Percentiles rank a stretch among this genome's conserved stretches.
phyloP scores from a whole-genome alignment of 2,888 invertebrate species.

The Microchrysa polita region DNA sequence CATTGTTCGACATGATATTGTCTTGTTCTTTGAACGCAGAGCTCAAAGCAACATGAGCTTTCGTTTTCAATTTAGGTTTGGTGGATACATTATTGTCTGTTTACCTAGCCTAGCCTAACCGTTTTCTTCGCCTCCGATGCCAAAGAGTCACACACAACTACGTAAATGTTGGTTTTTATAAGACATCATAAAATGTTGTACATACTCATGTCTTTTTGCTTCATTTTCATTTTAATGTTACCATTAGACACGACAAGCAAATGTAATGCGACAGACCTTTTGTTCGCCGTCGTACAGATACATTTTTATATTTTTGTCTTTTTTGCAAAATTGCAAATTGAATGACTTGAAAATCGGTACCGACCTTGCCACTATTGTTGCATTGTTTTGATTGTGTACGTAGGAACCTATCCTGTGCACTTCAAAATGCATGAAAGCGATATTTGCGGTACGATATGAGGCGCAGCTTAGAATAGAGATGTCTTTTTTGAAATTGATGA shows the following conservation, averaged over 20 bases:
- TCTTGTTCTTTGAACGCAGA: slow-evolving; percentile 19
- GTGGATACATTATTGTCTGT: background rate
- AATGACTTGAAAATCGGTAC: slow-evolving; percentile 30
- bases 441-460: background rate
- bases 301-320: background rate
- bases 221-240: background rate
- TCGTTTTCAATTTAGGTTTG: slow-evolving; percentile 1
- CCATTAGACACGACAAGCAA: slow-evolving; percentile 17
- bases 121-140: no score
- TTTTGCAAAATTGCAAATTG: slow-evolving; percentile 26
- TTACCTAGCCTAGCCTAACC: background rate
- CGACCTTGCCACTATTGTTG: slow-evolving; percentile 41
- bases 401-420: background rate
- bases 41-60: background rate
- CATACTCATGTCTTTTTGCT: slow-evolving; percentile 1
- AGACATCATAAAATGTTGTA: slow-evolving; percentile 23
- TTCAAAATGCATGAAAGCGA: background rate
- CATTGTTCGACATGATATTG: slow-evolving; percentile 20
- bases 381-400: background rate
- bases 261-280: slow-evolving; percentile 37
- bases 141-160: slow-evolving; percentile 16
- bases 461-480: slow-evolving; percentile 30
- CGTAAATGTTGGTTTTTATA: slow-evolving; percentile 22
- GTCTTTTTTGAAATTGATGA: slow-evolving; percentile 28
- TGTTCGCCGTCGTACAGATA: slow-evolving; percentile 14